A percentile compares a stretch with the other conserved stretches of the same genome.
Evolutionary conservation across 2,113 vertebrate species (phyloP).

Genomic region (Parotia lawesii): DNA sequence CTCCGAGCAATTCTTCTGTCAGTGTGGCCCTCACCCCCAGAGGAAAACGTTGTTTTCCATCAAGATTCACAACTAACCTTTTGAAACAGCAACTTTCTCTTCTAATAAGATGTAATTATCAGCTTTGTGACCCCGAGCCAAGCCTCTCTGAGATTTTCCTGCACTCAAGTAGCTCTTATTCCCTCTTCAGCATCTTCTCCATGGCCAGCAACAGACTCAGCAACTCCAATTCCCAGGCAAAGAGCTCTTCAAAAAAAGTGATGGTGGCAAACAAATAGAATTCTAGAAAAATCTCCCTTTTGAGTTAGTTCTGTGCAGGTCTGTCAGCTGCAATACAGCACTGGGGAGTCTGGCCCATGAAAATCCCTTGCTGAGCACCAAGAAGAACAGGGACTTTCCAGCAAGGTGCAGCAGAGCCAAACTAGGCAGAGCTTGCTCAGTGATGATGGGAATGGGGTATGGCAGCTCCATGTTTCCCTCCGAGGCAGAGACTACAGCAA

Average conservation of each 20-base stretch:
- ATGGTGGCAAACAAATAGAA: background rate
- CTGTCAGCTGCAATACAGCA: background rate
- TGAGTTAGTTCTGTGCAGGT: background rate
- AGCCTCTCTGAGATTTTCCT: background rate
- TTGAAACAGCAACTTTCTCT: background rate
- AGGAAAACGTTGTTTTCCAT: background rate
- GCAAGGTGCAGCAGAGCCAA: background rate
- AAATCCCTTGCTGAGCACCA: background rate
- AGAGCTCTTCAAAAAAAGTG: background rate
- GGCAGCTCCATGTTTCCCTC: background rate
- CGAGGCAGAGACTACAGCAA: background rate
- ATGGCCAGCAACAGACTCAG: background rate
- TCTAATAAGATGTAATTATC: background rate
- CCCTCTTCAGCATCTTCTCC: background rate
- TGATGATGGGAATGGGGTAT: background rate
- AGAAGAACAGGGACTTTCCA: background rate
- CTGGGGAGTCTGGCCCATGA: background rate
- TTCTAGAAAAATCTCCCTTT: background rate
- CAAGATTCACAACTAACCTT: background rate
- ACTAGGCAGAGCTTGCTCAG: background rate
- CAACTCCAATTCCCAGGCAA: background rate
- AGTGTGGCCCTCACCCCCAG: background rate
- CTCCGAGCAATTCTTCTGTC: background rate
- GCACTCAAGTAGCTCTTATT: background rate
- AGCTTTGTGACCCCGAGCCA: background rate